phyloP scores from a whole-genome alignment of 2,888 invertebrate species.

The Pseudoips prasinana region DNA sequence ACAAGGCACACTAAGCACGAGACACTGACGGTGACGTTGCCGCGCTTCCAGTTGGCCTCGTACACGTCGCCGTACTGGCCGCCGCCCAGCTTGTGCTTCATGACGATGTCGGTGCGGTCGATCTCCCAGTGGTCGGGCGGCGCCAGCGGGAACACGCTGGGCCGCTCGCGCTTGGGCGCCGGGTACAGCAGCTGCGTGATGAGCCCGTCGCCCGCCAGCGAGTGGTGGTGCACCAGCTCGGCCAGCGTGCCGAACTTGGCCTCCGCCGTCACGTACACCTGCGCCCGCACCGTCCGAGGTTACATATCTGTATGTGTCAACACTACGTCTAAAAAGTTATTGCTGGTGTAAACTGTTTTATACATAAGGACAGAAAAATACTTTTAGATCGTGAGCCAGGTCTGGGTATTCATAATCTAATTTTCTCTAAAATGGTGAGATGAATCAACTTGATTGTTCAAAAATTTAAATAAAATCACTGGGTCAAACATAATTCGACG shows the following conservation, averaged over 20 bases:
- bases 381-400: too few species aligned
- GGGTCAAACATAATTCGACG: too few species aligned
- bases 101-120: constrained; percentile 98
- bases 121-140: constrained; percentile 99
- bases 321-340: too few species aligned
- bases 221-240: constrained; percentile 99
- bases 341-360: too few species aligned
- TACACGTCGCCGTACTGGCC: constrained; percentile 98
- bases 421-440: too few species aligned
- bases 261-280: constrained; percentile 96
- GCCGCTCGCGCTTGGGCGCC: constrained; percentile 97
- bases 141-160: constrained; percentile 95
- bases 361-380: too few species aligned
- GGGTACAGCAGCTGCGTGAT: constrained; percentile 99
- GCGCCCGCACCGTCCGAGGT: constrained; percentile 3
- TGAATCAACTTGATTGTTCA: too few species aligned
- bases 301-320: too few species aligned
- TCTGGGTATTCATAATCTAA: too few species aligned
- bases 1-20: too few species aligned
- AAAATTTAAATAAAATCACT: too few species aligned
- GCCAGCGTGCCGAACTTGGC: constrained; percentile 98
- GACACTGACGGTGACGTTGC: constrained; percentile 96
- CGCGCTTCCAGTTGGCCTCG: constrained; percentile 97
- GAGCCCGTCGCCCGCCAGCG: constrained; percentile 96
- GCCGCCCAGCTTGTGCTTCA: constrained; percentile 98